Percentiles rank a stretch among this genome's conserved stretches.
Evolutionary conservation across 92 coral and sea anemone genomes (phyloP).

Genomic region (Siderastrea siderea): DNA sequence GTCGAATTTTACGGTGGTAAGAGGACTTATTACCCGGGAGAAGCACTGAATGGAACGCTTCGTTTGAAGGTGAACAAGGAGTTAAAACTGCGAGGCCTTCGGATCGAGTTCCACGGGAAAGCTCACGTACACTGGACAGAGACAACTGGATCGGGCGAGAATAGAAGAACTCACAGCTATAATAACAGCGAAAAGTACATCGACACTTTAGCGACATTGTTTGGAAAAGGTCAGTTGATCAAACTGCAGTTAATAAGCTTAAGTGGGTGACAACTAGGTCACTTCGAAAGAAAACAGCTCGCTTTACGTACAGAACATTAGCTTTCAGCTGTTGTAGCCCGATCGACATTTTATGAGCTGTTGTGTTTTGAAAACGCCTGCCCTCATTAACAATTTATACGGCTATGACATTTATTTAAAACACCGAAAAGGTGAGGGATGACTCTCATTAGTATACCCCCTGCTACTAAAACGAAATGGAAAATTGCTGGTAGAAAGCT

Average conservation of each 20-base stretch:
- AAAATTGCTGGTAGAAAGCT: too few relatives aligned
- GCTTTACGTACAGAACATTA: too few relatives aligned
- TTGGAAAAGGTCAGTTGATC: conserved; percentile 84
- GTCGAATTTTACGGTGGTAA: conserved; percentile 83
- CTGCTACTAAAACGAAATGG: too few relatives aligned
- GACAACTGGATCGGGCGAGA: conserved; percentile 57
- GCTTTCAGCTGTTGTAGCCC: too few relatives aligned
- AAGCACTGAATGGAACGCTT: conserved; percentile 80
- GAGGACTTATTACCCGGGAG: conserved; percentile 88
- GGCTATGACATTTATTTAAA: neutral
- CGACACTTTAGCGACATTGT: conserved; percentile 83
- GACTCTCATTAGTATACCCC: too few relatives aligned
- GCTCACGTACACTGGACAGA: conserved; percentile 85
- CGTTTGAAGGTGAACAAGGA: conserved; percentile 82
- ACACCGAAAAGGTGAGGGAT: neutral
- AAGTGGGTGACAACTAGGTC: neutral
- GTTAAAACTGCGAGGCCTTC: conserved; percentile 87
- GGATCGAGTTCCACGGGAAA: conserved; percentile 90
- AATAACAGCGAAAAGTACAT: conserved; percentile 75
- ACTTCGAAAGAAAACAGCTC: too few relatives aligned
- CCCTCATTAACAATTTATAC: too few relatives aligned
- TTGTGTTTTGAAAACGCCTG: too few relatives aligned
- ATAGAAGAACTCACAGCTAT: conserved; percentile 62
- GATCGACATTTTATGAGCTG: too few relatives aligned
- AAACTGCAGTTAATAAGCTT: neutral